These are phyloP conservation scores for Psammodynastes pulverulentus DNA, from an alignment of 2,113 vertebrate genomes.

Conservation along the genomic window DNA sequence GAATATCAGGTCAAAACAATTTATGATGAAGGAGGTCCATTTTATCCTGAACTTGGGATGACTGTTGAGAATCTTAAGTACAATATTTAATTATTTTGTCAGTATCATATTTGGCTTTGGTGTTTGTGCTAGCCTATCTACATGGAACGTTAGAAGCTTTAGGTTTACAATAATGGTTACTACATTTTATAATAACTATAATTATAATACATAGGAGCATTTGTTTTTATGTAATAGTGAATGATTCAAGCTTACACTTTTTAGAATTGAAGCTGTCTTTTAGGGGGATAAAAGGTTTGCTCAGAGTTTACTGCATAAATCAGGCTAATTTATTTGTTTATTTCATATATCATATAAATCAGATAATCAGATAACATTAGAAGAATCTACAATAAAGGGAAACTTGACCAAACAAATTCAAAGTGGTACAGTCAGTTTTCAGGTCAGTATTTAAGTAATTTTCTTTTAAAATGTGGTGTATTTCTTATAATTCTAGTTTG, in stretches of 20 bases:
- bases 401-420: neutral
- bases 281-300: neutral
- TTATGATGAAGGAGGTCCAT: neutral
- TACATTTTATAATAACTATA: slow-evolving; percentile 15
- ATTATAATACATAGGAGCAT: neutral
- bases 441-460: neutral
- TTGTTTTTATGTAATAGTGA: neutral
- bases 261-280: neutral
- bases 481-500: neutral
- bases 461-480: neutral
- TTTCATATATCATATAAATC: neutral
- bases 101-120: rapidly evolving
- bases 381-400: neutral
- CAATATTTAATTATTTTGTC: neutral
- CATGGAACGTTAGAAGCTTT: neutral
- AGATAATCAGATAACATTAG: neutral
- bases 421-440: neutral
- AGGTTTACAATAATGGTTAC: neutral
- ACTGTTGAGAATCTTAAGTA: neutral
- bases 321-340: neutral
- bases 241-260: neutral
- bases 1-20: neutral
- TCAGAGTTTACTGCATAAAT: neutral
- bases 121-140: neutral
- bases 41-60: neutral